Evolutionary conservation across 2,888 invertebrate genomes (phyloP), one percentile per base, ranked within the genome.

Genomic region (Trissolcus japonicus): DNA sequence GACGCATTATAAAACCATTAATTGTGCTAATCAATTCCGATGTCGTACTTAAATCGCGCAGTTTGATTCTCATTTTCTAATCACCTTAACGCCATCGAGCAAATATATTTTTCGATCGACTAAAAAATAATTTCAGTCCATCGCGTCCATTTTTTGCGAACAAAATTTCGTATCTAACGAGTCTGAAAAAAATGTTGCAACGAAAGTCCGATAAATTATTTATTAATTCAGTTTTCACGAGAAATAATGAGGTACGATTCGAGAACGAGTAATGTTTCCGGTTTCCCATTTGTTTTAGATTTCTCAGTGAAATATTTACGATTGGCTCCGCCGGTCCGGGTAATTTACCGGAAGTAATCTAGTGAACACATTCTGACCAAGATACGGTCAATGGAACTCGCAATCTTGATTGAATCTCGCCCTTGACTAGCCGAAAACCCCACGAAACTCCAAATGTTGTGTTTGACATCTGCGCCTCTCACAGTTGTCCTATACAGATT

Each of bases 311-410:
- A 67, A 66, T 69, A 76, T 79, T 76, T 73, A 79, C 76, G 62
- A 69, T 63, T 43, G 40, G 72, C 57, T 17, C 48, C 25, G 19
- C 14, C 46, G 19, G 43, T 73, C 59, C 11, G 62, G 41, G 50
- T 50, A 61, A 78, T 72, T 76, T 72, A 76, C 71, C 67, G 78
- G 69, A 73, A 77, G 73, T 71, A 79, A 66, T 77, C 55, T 67
- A 60, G 68, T 57, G 61, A 60, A 74, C 62, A 66, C 63, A 54
- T 65, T 78, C 67, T 68, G 78, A 72, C 71, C 67, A 72, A 79
- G 74, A 71, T 72, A 76, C 72, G 77, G 79, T 78, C 73, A 74
- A 78, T 80, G 77, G 69, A 73, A 66, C 76, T 68, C 59, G 46
- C 73, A 73, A 69, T 76, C 67, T 76, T 66, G 62, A 62, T 76